phyloP scores from a whole-genome alignment of 2,797 vertebrate genomes.

The Notolepis coatsorum region DNA sequence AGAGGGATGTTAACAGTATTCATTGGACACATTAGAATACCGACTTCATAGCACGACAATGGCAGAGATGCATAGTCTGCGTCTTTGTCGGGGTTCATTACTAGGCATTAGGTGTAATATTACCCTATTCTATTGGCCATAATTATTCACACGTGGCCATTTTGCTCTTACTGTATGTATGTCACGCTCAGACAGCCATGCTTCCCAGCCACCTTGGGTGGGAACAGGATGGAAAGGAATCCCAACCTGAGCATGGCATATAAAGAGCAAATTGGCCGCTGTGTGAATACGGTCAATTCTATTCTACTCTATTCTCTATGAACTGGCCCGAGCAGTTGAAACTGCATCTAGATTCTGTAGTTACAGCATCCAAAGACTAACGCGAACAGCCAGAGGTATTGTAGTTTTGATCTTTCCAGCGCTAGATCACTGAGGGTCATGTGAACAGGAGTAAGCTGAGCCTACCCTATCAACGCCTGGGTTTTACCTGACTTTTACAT shows the following conservation, averaged over 20 bases:
- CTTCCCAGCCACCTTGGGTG: too few species aligned
- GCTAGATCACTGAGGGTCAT: conserved; percentile 4
- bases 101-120: too few species aligned
- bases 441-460: neutral
- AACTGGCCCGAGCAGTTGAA: neutral
- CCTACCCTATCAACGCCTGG: conserved; percentile 30
- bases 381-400: neutral
- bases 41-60: conserved; percentile 29
- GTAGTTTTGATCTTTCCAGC: neutral
- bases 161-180: too few species aligned
- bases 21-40: conserved; percentile 22
- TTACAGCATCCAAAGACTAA: neutral
- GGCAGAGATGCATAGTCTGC: conserved; percentile 20
- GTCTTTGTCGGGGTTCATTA: neutral
- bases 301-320: neutral
- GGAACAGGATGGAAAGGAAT: too few species aligned
- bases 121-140: too few species aligned
- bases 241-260: too few species aligned
- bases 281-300: too few species aligned
- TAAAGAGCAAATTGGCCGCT: too few species aligned
- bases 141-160: too few species aligned
- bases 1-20: conserved; percentile 41
- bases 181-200: too few species aligned
- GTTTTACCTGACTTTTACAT: too few species aligned
- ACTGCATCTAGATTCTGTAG: neutral